Evolutionary conservation across 2,888 invertebrate species (phyloP), one percentile per base, ranked within the genome.

Genomic region (Erebia ligea): DNA sequence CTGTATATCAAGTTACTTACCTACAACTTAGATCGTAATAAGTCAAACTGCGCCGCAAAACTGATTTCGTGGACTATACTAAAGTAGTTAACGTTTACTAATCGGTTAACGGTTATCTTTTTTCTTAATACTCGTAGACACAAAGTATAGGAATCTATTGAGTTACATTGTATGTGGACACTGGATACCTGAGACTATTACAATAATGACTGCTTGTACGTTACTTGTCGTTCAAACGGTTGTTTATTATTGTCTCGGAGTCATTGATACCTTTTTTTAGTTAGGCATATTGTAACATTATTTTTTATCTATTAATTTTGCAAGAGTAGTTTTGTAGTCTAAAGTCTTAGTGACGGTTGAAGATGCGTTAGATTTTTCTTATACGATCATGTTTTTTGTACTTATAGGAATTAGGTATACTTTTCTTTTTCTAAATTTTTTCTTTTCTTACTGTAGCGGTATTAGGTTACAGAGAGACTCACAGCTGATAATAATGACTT

Each of bases 191-290:
- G 11, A 6, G 13, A 42, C 42, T 19, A 17, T 42, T 42, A n/a
- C 42, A 10, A 11, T 34, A 58, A 42, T 59, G 59, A 19, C 1
- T 13, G 42, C 11, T 65, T 54, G 54, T 65, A 42, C 15, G 15
- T 57, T 19, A 15, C 66, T 45, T 54, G 40, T 42, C 42, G 25
- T 54, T 40, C 52, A 13, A 57, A 66, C 21, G 42, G 66, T 42
- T 42, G 42, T 66, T 45, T 10, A 15, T 21, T 54, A 45, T 66
- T 66, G 66, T 66, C 45, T 56, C 21, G 15, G n/a, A 66, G 42
- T 65, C 65, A 65, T 40, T 65, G 65, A 65, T 65, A 65, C 40
- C 45, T 61, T 61, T 61, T 61, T 61, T 61, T 21, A 15, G 45
- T 40, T 40, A 40, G 40, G n/a, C 58, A 40, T 25, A 40, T 58